Evolutionary conservation across 2,113 vertebrate genomes (phyloP), one percentile per base, ranked within the genome.

Genomic region (Serilophus lunatus): DNA sequence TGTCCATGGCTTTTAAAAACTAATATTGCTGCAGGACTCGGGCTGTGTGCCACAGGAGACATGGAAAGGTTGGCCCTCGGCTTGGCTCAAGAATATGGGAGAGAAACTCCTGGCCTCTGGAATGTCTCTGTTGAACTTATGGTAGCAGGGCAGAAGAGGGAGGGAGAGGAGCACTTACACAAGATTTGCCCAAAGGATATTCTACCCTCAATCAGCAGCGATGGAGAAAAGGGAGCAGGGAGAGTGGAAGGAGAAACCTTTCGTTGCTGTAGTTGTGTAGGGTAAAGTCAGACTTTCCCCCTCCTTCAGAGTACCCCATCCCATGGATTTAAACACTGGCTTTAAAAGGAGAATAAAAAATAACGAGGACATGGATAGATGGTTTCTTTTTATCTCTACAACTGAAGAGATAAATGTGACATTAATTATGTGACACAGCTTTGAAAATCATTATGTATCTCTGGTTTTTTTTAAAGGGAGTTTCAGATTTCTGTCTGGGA

Each of bases 331-430:
- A 76, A 95, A 90, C 35, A 23, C 61, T 57, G 91, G 25, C 36
- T 97, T 96, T 96, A 91, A 92, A 93, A 86, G 90, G 92, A 90
- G 90, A 90, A 80, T 79, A 90, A 97, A 92, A 94, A 95, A 88
- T 94, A 96, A 95, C 4, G 42, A 97, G 94, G 92, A 90, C 84
- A 68, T 88, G 91, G 86, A 89, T 95, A 93, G 95, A 97, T 93
- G 91, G 79, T 91, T 97, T 96, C 92, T 89, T 97, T 96, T 97
- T 95, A 97, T 97, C 97, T 97, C 90, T 78, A 40, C 84, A 95
- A 91, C 83, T 96, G 90, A 95, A 86, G 91, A 96, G 95, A 97
- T 95, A 95, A 97, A 96, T 96, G 86, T 97, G 97, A 96, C 91
- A 95, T 97, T 96, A 95, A 97, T 97, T 96, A 97, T 70, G 82